Conservation (phyloP, 2,888 invertebrate genomes). For the Drosophila anomelani region DNA sequence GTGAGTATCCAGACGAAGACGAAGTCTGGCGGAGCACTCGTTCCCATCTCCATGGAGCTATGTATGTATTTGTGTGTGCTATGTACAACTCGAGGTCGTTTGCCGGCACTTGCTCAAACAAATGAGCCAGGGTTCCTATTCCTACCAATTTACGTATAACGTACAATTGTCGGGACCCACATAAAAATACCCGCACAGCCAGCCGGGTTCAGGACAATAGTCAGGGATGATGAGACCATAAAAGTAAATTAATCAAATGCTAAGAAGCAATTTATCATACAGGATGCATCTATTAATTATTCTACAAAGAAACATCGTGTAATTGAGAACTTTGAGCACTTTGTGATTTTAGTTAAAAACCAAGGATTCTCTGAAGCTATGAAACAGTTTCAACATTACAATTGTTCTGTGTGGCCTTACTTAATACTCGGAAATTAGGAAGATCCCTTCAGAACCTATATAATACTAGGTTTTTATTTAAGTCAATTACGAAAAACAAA, state of each 20-base stretch:
- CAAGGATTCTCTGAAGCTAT: neutral
- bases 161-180: neutral
- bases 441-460: too few species aligned
- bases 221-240: neutral
- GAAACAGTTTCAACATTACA: neutral
- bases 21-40: slow-evolving; percentile 16
- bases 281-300: slow-evolving; percentile 5
- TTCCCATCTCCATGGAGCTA: neutral
- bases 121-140: slow-evolving; percentile 28
- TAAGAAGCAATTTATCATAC: neutral
- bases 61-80: slow-evolving; percentile 7
- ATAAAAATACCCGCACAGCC: slow-evolving; percentile 11
- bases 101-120: slow-evolving; percentile 68
- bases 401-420: neutral
- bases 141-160: neutral
- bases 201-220: slow-evolving; percentile 4
- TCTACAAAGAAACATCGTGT: neutral
- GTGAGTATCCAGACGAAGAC: slow-evolving; percentile 9
- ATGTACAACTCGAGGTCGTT: slow-evolving; percentile 63
- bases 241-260: slow-evolving; percentile 11
- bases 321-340: neutral
- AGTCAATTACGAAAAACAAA: too few species aligned
- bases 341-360: neutral
- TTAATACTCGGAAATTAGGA: too few species aligned
- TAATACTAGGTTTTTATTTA: too few species aligned